Percentiles rank a stretch among this genome's conserved stretches.
Conservation (phyloP, 2,113 vertebrate species). For the Orientallactaga bullata region DNA sequence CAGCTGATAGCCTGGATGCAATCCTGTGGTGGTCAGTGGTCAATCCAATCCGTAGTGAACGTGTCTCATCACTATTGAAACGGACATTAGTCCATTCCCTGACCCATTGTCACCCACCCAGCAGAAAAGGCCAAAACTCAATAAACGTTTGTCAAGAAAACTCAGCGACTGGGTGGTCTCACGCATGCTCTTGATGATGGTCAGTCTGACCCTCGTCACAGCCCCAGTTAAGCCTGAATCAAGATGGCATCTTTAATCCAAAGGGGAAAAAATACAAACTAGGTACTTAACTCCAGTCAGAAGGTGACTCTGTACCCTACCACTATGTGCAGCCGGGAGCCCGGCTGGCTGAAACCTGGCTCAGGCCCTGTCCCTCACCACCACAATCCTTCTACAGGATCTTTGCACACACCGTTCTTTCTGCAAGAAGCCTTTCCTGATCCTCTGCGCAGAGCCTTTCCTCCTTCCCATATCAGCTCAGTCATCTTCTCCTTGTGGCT, state of each 20-base stretch:
- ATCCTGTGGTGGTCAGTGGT: neutral
- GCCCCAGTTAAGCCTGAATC: neutral
- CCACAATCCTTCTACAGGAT: neutral
- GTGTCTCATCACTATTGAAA: neutral
- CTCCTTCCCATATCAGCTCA: neutral
- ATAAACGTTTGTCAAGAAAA: slow-evolving; percentile 12
- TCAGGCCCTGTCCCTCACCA: too few relatives aligned
- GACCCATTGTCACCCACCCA: neutral
- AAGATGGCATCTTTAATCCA: neutral
- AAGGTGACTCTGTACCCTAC: neutral
- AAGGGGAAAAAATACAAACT: neutral
- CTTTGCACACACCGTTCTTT: neutral
- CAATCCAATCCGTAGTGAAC: neutral
- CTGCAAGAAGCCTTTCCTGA: neutral
- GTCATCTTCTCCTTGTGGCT: neutral
- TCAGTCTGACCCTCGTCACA: neutral
- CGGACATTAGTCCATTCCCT: neutral
- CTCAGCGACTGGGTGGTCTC: neutral
- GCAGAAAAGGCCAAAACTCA: neutral
- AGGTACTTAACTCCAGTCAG: neutral
- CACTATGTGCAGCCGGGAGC: neutral
- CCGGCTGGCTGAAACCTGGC: neutral
- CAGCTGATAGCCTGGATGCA: neutral
- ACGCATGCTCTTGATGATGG: neutral
- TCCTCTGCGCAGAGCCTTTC: too few relatives aligned